These are phyloP conservation scores for Eulemur albifrons DNA, from an alignment of 2,797 vertebrate genomes.

Conservation along the genomic window DNA sequence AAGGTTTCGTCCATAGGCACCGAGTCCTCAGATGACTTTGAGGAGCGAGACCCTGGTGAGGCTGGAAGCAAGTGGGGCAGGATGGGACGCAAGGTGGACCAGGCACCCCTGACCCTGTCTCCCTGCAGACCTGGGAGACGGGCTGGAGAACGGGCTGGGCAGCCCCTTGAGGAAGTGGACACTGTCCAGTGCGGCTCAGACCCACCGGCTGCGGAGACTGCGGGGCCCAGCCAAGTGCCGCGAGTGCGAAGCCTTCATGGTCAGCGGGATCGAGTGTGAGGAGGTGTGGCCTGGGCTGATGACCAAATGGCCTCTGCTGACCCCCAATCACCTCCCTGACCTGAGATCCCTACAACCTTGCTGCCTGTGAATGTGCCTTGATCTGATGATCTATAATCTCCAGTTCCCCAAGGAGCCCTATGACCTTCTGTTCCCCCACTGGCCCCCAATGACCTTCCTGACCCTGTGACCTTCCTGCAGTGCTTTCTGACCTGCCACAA, in stretches of 20 bases:
- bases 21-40: slow-evolving; percentile 90
- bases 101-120: background rate
- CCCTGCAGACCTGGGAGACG: slow-evolving; percentile 70
- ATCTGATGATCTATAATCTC: background rate
- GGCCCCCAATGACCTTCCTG: background rate
- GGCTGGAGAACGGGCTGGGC: slow-evolving; percentile 81
- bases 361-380: background rate
- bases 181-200: slow-evolving; percentile 89
- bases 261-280: slow-evolving; percentile 94
- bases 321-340: background rate
- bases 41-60: slow-evolving; percentile 89
- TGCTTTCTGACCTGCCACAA: slow-evolving; percentile 93
- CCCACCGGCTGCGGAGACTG: slow-evolving; percentile 90
- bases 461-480: slow-evolving; percentile 76
- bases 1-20: slow-evolving; percentile 89
- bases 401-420: background rate
- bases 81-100: too few relatives aligned
- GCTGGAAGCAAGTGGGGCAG: background rate
- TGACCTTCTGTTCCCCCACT: background rate
- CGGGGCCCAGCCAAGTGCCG: slow-evolving; percentile 93
- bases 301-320: background rate
- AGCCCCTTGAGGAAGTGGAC: slow-evolving; percentile 82
- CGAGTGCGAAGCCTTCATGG: slow-evolving; percentile 94
- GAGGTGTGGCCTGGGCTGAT: slow-evolving; percentile 85
- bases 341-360: background rate